Evolutionary conservation across 1,140 invertebrate species (phyloP), one percentile per base, ranked within the genome.

Genomic region (Sarcophaga bullata): DNA sequence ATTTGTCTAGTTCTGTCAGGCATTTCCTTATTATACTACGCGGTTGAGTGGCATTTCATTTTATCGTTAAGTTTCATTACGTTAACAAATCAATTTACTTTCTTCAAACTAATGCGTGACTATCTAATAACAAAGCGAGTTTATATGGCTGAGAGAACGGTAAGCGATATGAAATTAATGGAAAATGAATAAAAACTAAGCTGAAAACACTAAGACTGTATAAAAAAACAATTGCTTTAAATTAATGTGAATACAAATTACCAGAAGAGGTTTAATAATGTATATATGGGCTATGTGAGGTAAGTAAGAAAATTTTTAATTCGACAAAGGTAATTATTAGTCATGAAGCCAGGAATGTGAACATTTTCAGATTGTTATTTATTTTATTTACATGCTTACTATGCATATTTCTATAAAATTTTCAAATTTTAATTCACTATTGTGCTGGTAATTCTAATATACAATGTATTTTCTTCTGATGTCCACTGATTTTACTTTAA

Each of bases 31-130:
- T 88, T 99, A 0, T 91, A 96, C 84, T 92, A 95, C 73, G 94
- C 94, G 4, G 93, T 93, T 9, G 95, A 97, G 85, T 99, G 98
- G 98, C 96, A 98, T 90, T 95, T 98, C 88, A 93, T 98, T 49
- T 87, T 98, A 10, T 96, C 97, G 17, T 92, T 98, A 83, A 93
- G 95, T 13, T 91, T 98, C 50, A 91, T 98, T 46, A 92, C 98
- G 10, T 94, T 97, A 86, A 95, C 96, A 75, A 98, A 98, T 90
- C 98, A 98, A 90, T 95, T 97, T 85, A 95, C 96, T 0, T 92
- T 99, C 8, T 98, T 97, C 86, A 98, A 98, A 91, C 91, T 98
- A 80, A 91, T 95, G 6, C 92, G 97, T 80, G 97, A 98, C 90
- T 96, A 95, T 90, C 91, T 98, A 0, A 93, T 98, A 58, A 94